Base-by-base conservation (phyloP, 2,888 invertebrate genomes). In the Lapara coniferarum region DNA sequence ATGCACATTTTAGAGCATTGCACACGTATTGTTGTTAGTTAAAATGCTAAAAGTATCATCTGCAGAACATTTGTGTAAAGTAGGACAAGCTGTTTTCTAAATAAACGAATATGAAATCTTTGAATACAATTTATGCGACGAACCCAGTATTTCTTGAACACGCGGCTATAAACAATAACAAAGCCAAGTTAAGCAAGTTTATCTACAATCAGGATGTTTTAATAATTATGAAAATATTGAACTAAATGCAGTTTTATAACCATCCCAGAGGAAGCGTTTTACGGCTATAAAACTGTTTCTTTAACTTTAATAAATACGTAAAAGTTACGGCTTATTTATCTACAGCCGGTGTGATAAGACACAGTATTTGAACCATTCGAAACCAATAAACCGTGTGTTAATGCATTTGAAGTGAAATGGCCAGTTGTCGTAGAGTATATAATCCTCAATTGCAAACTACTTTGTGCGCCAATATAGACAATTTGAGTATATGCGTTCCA, bases 271-370 rank as follows among this genome's bases (percentile, higher is more conserved):
- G 63, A 63, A 19, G 12, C 13, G 49, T 49, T 59, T 59, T 59
- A 59, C 44, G 63, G 46, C 49, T 19, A 46, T 63, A 63, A 63
- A 63, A 46, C 46, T 19, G 46, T 46, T 63, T 59, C 44, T 63
- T 63, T 16, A 25, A 63, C 46, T 63, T 49, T 63, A 63, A 49
- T 63, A 63, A 63, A 63, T 44, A 59, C 46, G 59, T 59, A 59
- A 49, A 63, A 49, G 49, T 63, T 19, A 63, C 49, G 12, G 46
- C 63, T 63, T 63, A 49, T 63, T 49, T 63, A 63, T 63, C 63
- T 59, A 16, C 7, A 63, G 63, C 46, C 19, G 63, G 49, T 19
- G 46, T 16, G 59, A 63, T 63, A 63, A 16, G 46, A 19, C 19
- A 19, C 19, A 49, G 19, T 63, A 49, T 49, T 63, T 46, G 49